phyloP scores from a whole-genome alignment of 2,797 vertebrate species.

The Pagetopsis macropterus region DNA sequence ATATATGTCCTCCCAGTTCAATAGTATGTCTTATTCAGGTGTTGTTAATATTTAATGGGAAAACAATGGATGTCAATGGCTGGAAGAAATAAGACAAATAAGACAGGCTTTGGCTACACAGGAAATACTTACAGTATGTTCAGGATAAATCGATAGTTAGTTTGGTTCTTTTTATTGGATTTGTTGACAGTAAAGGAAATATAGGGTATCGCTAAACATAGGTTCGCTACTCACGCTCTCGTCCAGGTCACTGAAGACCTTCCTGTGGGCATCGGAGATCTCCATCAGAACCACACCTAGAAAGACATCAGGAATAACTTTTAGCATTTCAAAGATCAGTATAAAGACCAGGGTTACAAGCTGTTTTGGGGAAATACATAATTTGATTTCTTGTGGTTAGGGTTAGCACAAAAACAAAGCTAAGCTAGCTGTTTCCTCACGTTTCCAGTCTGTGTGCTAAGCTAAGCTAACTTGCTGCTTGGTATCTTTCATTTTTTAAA shows the following conservation, averaged over 20 bases:
- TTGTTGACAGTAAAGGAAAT: neutral
- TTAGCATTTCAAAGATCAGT: constrained; percentile 8
- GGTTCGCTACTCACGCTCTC: constrained; percentile 88
- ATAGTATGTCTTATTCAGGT: neutral
- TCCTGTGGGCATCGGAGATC: constrained; percentile 92
- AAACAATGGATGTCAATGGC: neutral
- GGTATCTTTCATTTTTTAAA: neutral
- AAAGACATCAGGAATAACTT: constrained; percentile 46
- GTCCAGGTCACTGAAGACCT: constrained; percentile 90
- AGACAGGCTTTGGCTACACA: neutral
- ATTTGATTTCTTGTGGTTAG: neutral
- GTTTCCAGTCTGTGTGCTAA: constrained; percentile 1
- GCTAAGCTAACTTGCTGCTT: neutral
- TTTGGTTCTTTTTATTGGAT: neutral
- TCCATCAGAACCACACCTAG: constrained; percentile 93
- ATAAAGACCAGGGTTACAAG: neutral
- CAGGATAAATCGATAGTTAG: neutral
- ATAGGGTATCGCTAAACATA: neutral
- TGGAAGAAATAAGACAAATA: neutral
- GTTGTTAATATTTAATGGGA: neutral
- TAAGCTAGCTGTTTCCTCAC: neutral
- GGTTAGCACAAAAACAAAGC: neutral
- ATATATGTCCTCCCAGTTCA: neutral
- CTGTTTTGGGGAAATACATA: neutral
- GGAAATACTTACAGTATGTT: neutral